phyloP scores from a whole-genome alignment of 2,797 vertebrate genomes.

The Acridotheres tristis region DNA sequence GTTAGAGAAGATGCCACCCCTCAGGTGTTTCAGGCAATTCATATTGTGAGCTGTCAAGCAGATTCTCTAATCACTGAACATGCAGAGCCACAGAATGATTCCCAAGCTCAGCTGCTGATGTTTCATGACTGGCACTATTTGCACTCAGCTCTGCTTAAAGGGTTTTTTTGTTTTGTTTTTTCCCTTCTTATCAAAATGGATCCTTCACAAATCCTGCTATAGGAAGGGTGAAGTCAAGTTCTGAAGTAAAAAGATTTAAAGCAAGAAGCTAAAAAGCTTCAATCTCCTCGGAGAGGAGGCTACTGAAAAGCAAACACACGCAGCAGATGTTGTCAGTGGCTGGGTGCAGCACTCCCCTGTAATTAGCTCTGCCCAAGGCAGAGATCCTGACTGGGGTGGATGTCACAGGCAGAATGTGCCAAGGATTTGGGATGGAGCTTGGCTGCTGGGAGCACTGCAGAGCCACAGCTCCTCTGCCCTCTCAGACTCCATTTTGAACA shows the following conservation, averaged over 20 bases:
- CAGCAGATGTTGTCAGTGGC: background rate
- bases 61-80: background rate
- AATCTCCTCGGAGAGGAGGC: background rate
- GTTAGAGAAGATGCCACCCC: background rate
- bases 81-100: background rate
- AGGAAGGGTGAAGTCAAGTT: background rate
- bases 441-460: background rate
- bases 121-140: background rate
- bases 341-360: constrained; percentile 10
- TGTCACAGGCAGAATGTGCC: background rate
- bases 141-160: background rate
- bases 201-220: background rate
- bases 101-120: background rate
- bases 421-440: background rate
- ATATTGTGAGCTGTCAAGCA: background rate
- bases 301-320: background rate
- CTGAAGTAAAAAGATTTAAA: background rate
- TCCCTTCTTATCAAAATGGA: background rate
- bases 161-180: rapidly evolving
- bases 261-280: background rate
- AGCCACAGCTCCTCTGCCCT: background rate
- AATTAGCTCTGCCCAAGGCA: constrained; percentile 21
- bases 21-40: background rate
- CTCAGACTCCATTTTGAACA: background rate
- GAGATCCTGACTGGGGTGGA: background rate